Base-by-base conservation (phyloP, 2,113 vertebrate species). In the Sardina pilchardus region DNA sequence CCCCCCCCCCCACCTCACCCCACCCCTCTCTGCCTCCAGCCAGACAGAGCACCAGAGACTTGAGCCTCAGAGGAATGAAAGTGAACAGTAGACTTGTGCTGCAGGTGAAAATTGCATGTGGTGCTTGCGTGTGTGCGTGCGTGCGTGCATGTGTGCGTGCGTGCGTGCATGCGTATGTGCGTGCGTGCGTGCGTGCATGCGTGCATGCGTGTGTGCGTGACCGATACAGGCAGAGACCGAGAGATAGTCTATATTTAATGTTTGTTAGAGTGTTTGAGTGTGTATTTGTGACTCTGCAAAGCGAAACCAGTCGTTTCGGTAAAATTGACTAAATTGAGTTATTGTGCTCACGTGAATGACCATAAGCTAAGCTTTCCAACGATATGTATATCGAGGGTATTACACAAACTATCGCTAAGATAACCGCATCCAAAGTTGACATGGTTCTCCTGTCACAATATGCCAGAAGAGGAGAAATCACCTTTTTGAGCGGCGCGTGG, bases 1-100 rank as follows among this genome's bases (percentile, higher is more conserved):
- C 47, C 88, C 84, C 83, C 88, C 53, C 89, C 88, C 59, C 89
- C 84, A 90, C 90, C 88, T 86, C 3, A 45, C 83, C n/a, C 56
- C 59, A 53, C 83, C 30, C 47, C 59, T 90, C 91, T 24, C 24
- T 59, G 53, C 53, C 53, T 24, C 19, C 19, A 59, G 53, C 19
- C 53, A 59, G 21, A 59, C 53, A 59, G 53, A 19, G 19, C 53
- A 59, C 53, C 53, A 59, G 53, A 59, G 53, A 59, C 53, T 5
- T 24, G 21, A 59, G 4, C 53, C 53, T 24, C 19, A 24, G 53
- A 24, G 19, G 53, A 59, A 59, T 24, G 5, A 4, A 59, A 59
- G 19, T 4, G 53, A 59, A 59, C 21, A 24, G 5, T 24, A 59
- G 53, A 24, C 53, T 59, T 19, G 19, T 24, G 53, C 53, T 59